Conservation (phyloP, 1,140 invertebrate species). For the Oscheius sp. region DNA sequence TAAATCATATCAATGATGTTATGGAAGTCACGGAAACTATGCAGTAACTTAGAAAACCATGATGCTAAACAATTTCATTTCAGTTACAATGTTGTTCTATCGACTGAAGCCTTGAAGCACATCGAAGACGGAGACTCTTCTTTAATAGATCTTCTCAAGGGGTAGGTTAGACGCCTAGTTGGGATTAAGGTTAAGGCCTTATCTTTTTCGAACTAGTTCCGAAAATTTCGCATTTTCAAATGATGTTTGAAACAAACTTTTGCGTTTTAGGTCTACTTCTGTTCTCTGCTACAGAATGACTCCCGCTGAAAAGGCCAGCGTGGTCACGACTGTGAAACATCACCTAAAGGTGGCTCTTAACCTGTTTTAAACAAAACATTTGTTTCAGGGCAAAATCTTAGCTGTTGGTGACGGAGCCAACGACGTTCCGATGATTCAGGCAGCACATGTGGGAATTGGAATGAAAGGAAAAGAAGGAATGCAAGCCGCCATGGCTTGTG, state of each 20-base stretch:
- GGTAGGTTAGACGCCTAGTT: too few relatives aligned
- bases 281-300: conserved; percentile 95
- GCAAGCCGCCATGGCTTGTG: conserved; percentile 84
- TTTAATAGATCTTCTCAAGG: neutral
- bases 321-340: conserved; percentile 78
- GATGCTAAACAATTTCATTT: too few relatives aligned
- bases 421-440: conserved; percentile 99
- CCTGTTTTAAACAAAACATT: too few relatives aligned
- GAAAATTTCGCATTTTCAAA: too few relatives aligned
- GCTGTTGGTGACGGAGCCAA: conserved; percentile 96
- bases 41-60: too few relatives aligned
- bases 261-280: conserved; percentile 46
- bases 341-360: conserved; percentile 5
- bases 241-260: neutral
- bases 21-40: neutral
- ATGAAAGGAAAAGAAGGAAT: conserved; percentile 47
- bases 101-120: conserved; percentile 21
- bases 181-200: too few relatives aligned
- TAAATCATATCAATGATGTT: conserved; percentile 15
- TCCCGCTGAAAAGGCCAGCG: conserved; percentile 90
- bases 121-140: neutral
- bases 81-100: conserved; percentile 31
- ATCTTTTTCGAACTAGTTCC: too few relatives aligned
- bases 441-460: conserved; percentile 85
- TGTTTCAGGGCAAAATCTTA: conserved; percentile 84